Percentiles rank a stretch among this genome's conserved stretches.
phyloP scores from a whole-genome alignment of 2,888 invertebrate genomes.

The Busseola fusca region DNA sequence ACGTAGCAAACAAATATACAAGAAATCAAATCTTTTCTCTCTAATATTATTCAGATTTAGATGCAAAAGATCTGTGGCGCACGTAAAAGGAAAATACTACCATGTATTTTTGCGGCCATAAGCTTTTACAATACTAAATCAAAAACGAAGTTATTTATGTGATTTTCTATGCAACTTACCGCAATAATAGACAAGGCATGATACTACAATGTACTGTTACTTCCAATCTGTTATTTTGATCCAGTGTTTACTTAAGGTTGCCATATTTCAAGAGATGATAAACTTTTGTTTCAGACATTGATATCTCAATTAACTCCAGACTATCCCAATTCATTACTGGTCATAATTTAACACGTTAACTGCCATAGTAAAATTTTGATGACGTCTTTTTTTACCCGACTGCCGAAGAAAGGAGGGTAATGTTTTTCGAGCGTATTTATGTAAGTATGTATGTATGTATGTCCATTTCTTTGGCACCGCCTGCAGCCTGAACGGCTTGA shows the following conservation, averaged over 20 bases:
- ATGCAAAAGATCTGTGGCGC: background rate
- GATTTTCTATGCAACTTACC: slow-evolving; percentile 55
- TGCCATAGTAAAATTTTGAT: too few relatives aligned
- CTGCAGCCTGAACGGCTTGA: too few relatives aligned
- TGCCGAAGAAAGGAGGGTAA: too few relatives aligned
- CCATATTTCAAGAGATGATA: background rate
- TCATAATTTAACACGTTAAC: background rate
- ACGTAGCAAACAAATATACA: background rate
- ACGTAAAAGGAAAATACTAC: slow-evolving; percentile 4
- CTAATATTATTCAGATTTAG: background rate
- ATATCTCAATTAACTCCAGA: background rate
- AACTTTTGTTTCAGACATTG: background rate
- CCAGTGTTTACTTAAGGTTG: slow-evolving; percentile 52
- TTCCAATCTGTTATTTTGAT: slow-evolving; percentile 55
- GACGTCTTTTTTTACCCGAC: too few relatives aligned
- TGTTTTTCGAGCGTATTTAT: too few relatives aligned
- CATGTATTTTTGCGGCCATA: slow-evolving; percentile 20
- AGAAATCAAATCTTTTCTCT: background rate
- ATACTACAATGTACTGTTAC: slow-evolving; percentile 54
- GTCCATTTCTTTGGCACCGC: too few relatives aligned
- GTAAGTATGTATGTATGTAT: too few relatives aligned
- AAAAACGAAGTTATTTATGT: slow-evolving; percentile 30
- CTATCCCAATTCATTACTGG: background rate
- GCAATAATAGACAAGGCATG: slow-evolving; percentile 51
- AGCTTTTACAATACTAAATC: slow-evolving; percentile 34